Evolutionary conservation across 2,113 vertebrate genomes (phyloP), one percentile per base, ranked within the genome.

Genomic region (Synodontis membranacea): DNA sequence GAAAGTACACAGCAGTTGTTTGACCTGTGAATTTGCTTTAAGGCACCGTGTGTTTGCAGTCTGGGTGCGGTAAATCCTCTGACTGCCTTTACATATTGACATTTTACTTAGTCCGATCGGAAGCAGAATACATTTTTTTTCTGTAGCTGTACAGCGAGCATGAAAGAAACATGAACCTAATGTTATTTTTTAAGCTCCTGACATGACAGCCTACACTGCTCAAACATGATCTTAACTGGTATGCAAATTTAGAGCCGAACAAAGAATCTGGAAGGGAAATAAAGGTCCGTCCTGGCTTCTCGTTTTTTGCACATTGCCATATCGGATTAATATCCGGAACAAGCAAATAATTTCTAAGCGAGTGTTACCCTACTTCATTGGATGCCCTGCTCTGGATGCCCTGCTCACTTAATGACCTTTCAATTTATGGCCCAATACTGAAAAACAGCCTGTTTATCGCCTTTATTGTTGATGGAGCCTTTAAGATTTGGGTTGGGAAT

Each of bases 1-100:
- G 28, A 80, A 37, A 70, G 15, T 44, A 81, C 4, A 72, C 50
- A 54, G 14, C 23, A 31, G 4, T 1, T 82, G 50, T 46, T 58
- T 80, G 66, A n/a, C 8, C 10, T 70, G 84, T 28, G 48, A 60
- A 68, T 86, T 80, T 70, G 21, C n/a, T 19, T 54, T 42, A 66
- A 17, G 23, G 12, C n/a, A 48, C 54, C 5, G 8, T 68, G 44
- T 80, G 10, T 86, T 86, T 86, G 60, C 48, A 42, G 1, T 64
- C 19, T 50, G 52, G 84, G 72, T 37, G 74, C 0, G 44, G 68
- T 64, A 48, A 64, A 64, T 46, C 37, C 25, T 21, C 0, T 9
- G 52, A 82, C 25, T 19, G 25, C 37, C 6, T 81, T 6, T n/a
- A 19, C 14, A 44, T 62, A 62, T 54, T 54, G 37, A 60, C 12